Evolutionary conservation across 2,113 vertebrate species (phyloP).

Genomic region (Symphodus melops): DNA sequence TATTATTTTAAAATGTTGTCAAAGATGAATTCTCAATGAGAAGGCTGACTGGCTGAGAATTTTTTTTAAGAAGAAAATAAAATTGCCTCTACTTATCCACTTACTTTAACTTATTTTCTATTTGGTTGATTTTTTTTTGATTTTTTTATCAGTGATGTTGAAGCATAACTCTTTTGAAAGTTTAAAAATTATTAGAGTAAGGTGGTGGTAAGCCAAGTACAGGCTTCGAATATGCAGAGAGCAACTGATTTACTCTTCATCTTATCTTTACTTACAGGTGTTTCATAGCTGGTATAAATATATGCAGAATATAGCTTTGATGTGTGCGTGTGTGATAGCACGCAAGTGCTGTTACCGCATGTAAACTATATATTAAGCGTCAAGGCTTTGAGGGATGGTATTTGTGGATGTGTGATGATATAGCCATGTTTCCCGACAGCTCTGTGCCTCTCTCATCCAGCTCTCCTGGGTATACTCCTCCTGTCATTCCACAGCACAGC

Average conservation of each 20-base stretch:
- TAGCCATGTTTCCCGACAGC: constrained; percentile 9
- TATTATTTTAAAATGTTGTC: too few relatives aligned
- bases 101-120: background rate
- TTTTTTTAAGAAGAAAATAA: too few relatives aligned
- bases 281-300: constrained; percentile 10
- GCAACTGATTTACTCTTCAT: background rate
- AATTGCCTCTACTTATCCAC: too few relatives aligned
- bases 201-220: background rate
- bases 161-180: background rate
- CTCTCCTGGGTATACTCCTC: constrained; percentile 32
- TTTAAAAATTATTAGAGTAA: background rate
- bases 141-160: too few relatives aligned
- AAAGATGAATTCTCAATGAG: too few relatives aligned
- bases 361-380: constrained; percentile 58
- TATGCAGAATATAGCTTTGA: constrained; percentile 10
- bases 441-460: constrained; percentile 17
- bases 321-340: background rate
- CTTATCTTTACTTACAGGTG: constrained; percentile 18
- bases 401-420: constrained; percentile 33
- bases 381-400: constrained; percentile 33
- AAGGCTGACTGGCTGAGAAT: too few relatives aligned
- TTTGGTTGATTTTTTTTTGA: background rate
- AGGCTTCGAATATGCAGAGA: background rate
- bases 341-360: constrained; percentile 8
- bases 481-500: constrained; percentile 25